These are phyloP conservation scores for Cyclargus thomasi DNA, from an alignment of 1,140 invertebrate species.

Conservation along the genomic window DNA sequence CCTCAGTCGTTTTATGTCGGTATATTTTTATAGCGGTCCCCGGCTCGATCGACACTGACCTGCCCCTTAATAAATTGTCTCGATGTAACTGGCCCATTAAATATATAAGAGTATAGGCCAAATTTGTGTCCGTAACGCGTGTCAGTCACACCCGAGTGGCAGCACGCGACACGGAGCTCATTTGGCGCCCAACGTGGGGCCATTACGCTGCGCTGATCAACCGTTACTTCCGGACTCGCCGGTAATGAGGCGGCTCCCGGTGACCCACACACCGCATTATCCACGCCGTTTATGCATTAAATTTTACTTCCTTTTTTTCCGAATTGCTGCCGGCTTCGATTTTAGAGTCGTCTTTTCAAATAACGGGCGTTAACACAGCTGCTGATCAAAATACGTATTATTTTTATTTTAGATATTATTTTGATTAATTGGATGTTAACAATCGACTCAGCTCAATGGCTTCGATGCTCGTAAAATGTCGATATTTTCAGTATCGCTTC, in stretches of 20 bases:
- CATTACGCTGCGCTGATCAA: constrained; percentile 1
- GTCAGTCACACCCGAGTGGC: background rate
- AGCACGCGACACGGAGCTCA: background rate
- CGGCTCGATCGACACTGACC: background rate
- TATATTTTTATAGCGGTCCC: background rate
- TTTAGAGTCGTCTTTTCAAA: background rate
- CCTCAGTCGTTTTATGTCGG: background rate
- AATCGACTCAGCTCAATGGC: too few relatives aligned
- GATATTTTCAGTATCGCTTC: too few relatives aligned
- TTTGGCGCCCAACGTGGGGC: background rate
- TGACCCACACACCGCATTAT: background rate
- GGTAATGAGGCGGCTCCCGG: background rate
- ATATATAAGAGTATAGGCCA: background rate
- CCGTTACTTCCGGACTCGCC: constrained; percentile 2
- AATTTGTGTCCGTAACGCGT: background rate
- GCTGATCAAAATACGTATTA: too few relatives aligned
- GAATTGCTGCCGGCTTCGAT: background rate
- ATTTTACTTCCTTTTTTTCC: background rate
- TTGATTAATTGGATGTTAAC: too few relatives aligned
- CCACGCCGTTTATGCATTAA: background rate
- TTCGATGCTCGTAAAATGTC: too few relatives aligned
- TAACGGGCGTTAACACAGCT: too few relatives aligned
- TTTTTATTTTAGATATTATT: too few relatives aligned
- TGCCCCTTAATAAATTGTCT: background rate
- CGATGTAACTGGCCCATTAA: background rate